Evolutionary conservation across 1,140 invertebrate species (phyloP).

Genomic region (Neuroterus valhalla): DNA sequence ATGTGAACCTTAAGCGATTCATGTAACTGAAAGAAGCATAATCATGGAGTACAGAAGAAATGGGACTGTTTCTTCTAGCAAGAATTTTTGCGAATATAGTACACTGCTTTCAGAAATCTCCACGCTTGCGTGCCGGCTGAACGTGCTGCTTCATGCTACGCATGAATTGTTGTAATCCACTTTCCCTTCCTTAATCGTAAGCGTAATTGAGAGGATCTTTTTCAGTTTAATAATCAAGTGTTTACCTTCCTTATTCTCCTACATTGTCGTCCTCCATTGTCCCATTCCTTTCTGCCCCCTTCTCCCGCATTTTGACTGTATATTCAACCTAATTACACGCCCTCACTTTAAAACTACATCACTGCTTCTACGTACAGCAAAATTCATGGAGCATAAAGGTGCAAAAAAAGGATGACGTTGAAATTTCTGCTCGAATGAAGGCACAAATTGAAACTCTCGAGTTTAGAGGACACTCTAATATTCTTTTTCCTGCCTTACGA

Average conservation of each 20-base stretch:
- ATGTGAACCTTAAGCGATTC: too few species aligned
- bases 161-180: neutral
- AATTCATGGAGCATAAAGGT: slow-evolving; percentile 20
- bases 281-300: neutral
- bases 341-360: slow-evolving; percentile 2
- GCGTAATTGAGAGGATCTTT: slow-evolving; percentile 8
- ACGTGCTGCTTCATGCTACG: too few species aligned
- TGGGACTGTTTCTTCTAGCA: too few species aligned
- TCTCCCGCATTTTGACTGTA: neutral
- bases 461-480: neutral
- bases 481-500: neutral
- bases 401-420: slow-evolving; percentile 6
- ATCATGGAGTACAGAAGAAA: too few species aligned
- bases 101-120: neutral
- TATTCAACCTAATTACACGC: slow-evolving; percentile 16
- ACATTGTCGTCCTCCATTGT: neutral
- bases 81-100: too few species aligned
- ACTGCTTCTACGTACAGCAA: neutral
- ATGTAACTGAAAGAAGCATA: too few species aligned
- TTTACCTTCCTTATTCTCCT: slow-evolving; percentile 10
- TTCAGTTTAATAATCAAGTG: slow-evolving; percentile 8
- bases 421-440: slow-evolving; percentile 14
- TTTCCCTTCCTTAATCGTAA: neutral
- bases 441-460: neutral
- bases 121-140: too few species aligned